phyloP scores from a whole-genome alignment of 1,140 invertebrate species.

The Hyles vespertilio region DNA sequence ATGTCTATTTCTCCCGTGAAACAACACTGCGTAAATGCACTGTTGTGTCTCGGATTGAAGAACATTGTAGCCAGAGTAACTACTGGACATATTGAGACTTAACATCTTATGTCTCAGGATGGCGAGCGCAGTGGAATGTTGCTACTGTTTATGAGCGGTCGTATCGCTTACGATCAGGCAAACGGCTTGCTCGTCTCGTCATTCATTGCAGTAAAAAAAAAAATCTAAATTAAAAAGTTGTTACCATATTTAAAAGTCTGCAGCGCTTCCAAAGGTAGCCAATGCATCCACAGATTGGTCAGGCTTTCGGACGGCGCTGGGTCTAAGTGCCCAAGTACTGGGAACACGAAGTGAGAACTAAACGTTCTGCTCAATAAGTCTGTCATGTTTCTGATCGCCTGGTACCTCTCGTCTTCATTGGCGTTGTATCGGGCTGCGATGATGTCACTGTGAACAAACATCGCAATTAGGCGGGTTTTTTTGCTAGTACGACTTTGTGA shows the following conservation, averaged over 20 bases:
- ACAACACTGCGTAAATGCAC: no score
- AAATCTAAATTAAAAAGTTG: conserved; percentile 21
- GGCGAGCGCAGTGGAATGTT: no score
- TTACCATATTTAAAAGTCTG: conserved; percentile 87
- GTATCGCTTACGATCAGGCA: no score
- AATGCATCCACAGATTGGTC: conserved; percentile 85
- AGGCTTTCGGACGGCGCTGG: conserved; percentile 77
- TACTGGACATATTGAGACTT: no score
- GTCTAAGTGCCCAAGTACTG: conserved; percentile 86
- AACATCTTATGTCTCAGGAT: no score
- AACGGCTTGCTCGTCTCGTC: no score
- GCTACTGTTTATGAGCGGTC: no score
- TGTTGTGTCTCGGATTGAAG: no score
- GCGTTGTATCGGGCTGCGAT: conserved; percentile 50
- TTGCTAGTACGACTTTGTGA: no score
- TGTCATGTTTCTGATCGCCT: conserved; percentile 84
- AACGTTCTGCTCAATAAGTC: conserved; percentile 87
- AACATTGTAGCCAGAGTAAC: no score
- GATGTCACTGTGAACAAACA: conserved; percentile 53
- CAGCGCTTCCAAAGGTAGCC: conserved; percentile 88
- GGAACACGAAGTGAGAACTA: conserved; percentile 89
- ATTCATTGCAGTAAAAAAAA: not conserved
- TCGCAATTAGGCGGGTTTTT: not conserved
- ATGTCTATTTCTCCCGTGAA: no score
- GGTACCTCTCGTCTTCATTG: conserved; percentile 52